A percentile compares a stretch with the other conserved stretches of the same genome.
phyloP scores from a whole-genome alignment of 1,140 invertebrate species.

The Bombus difficillimus region DNA sequence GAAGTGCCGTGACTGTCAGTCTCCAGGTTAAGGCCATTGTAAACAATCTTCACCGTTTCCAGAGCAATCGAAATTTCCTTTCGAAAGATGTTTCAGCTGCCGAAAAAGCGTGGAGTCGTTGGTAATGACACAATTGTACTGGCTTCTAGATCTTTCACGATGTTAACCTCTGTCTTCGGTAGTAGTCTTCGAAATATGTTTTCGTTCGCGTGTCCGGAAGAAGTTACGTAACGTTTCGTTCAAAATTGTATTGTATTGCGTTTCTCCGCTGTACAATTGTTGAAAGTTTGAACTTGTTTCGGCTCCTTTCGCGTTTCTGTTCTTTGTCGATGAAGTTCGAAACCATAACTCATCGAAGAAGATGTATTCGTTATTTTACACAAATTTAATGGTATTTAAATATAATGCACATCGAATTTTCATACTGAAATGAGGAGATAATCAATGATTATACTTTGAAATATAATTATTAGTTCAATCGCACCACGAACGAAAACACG shows the following conservation, averaged over 20 bases:
- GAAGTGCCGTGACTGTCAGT: slow-evolving; percentile 1
- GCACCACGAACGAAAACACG: neutral
- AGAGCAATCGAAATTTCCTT: neutral
- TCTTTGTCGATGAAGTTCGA: too few species aligned
- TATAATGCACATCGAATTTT: slow-evolving; percentile 8
- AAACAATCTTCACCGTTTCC: neutral
- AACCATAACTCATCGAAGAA: neutral
- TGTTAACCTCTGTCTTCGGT: neutral
- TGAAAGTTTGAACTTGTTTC: neutral
- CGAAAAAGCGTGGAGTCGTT: neutral
- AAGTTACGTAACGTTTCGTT: slow-evolving; percentile 9
- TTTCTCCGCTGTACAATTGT: neutral
- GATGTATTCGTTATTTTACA: neutral
- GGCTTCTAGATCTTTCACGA: neutral
- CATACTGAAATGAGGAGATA: neutral
- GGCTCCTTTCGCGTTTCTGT: neutral
- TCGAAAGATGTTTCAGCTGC: too few species aligned
- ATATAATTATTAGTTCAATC: neutral
- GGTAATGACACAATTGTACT: too few species aligned
- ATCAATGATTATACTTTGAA: neutral
- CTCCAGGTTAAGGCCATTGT: slow-evolving; percentile 43
- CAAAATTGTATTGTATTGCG: neutral
- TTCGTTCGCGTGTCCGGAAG: neutral
- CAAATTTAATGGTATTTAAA: slow-evolving; percentile 26
- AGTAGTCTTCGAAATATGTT: neutral